These are phyloP conservation scores for Falco peregrinus DNA, from an alignment of 2,797 vertebrate genomes.

Conservation along the genomic window DNA sequence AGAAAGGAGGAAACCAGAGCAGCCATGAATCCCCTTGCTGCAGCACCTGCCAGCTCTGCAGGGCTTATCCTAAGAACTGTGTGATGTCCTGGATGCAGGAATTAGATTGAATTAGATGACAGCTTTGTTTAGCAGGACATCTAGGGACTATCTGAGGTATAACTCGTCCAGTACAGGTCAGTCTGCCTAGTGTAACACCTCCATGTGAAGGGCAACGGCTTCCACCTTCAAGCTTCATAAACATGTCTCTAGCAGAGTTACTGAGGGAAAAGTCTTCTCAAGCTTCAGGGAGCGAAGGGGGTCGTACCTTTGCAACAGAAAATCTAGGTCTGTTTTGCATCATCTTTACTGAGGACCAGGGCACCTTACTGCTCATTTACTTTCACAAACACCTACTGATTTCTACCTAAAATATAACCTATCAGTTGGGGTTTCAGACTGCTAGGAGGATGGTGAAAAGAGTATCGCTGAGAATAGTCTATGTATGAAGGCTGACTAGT, in stretches of 20 bases:
- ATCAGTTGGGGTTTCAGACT: background rate
- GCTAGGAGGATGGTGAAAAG: background rate
- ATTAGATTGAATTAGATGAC: background rate
- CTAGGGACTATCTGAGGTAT: background rate
- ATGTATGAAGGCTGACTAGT: background rate
- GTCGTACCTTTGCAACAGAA: background rate
- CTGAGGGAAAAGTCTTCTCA: background rate
- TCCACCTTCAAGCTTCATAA: background rate
- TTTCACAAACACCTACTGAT: background rate
- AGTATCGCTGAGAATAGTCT: background rate
- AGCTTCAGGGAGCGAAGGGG: background rate
- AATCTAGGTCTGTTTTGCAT: background rate
- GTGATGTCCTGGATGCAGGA: background rate
- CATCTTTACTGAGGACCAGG: background rate
- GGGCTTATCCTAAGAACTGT: background rate
- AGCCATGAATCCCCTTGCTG: background rate
- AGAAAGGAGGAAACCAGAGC: background rate
- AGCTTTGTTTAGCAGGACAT: background rate
- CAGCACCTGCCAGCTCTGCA: background rate
- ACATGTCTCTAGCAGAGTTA: rapidly evolving
- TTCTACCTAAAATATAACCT: background rate
- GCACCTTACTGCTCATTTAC: background rate
- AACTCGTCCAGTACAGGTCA: background rate
- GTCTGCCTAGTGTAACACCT: background rate
- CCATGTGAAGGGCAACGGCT: background rate